Conservation (phyloP, 2,113 vertebrate species). For the Antennarius striatus region DNA sequence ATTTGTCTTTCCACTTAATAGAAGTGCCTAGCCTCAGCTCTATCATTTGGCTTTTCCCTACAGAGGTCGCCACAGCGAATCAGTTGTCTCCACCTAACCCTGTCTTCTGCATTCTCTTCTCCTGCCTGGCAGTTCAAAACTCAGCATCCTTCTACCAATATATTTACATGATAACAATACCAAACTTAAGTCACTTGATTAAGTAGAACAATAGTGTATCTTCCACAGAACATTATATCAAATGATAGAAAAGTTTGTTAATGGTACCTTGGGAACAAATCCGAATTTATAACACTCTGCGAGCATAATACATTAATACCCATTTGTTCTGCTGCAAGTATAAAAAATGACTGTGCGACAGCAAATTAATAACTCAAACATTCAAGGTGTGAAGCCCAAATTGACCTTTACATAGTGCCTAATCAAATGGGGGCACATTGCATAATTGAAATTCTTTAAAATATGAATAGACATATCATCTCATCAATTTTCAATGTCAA, state of each 20-base stretch:
- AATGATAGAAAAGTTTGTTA: conserved; percentile 23
- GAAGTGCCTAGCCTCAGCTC: no score
- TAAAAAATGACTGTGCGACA: conserved; percentile 68
- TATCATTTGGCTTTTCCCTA: no score
- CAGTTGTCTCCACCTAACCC: no score
- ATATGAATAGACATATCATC: conserved; percentile 63
- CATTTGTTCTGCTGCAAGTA: conserved; percentile 64
- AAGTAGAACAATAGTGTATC: not conserved
- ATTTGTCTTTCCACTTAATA: no score
- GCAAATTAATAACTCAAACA: conserved; percentile 65
- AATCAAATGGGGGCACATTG: conserved; percentile 50
- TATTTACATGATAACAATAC: no score
- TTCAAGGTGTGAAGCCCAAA: conserved; percentile 57
- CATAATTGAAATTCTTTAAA: conserved; percentile 74
- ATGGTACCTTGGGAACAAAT: conserved; percentile 18
- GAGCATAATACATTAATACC: conserved; percentile 53
- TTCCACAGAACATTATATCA: not conserved
- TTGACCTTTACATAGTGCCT: conserved; percentile 65
- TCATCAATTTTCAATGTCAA: conserved; percentile 47
- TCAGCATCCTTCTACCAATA: no score
- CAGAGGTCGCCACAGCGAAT: no score
- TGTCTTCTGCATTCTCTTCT: no score
- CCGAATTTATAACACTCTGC: conserved; percentile 46
- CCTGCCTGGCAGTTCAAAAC: no score
- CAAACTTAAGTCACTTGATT: no score